A percentile compares a stretch with the other conserved stretches of the same genome.
These are phyloP conservation scores for Nasonovia ribisnigri DNA, from an alignment of 2,888 invertebrate genomes.

Conservation along the genomic window DNA sequence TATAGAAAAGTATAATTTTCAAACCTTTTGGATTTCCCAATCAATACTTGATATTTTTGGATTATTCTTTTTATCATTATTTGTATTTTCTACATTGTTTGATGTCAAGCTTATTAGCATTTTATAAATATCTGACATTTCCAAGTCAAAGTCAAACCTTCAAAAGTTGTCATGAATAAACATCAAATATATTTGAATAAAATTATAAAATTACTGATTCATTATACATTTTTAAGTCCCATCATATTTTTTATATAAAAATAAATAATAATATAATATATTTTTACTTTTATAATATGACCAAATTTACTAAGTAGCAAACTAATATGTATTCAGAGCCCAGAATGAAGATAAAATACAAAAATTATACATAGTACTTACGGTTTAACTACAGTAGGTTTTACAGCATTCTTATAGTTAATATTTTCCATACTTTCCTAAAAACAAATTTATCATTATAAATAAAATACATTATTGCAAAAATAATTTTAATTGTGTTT, in stretches of 20 bases:
- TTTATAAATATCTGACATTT: conserved; percentile 60
- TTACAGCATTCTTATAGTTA: not conserved
- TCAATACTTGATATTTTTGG: conserved; percentile 34
- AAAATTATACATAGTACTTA: conserved; percentile 19
- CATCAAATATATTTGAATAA: not conserved
- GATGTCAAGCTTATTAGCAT: conserved; percentile 18
- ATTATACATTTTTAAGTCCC: not conserved
- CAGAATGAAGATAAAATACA: not conserved
- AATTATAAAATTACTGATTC: not conserved
- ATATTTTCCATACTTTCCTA: conserved; percentile 46
- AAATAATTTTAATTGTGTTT: not conserved
- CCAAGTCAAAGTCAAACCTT: conserved; percentile 57
- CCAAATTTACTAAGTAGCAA: not conserved
- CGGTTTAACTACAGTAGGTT: conserved; percentile 11
- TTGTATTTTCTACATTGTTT: not conserved
- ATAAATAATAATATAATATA: not conserved
- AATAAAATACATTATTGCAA: not conserved
- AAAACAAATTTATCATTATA: not conserved
- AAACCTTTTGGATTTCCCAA: conserved; percentile 53
- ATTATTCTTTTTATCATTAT: not conserved
- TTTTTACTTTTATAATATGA: too few relatives aligned
- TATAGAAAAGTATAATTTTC: not conserved
- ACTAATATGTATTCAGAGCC: not conserved
- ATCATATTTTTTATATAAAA: not conserved
- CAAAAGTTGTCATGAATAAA: not conserved